Base-by-base conservation (phyloP, 92 coral and sea anemone species). In the Metridium senile region DNA sequence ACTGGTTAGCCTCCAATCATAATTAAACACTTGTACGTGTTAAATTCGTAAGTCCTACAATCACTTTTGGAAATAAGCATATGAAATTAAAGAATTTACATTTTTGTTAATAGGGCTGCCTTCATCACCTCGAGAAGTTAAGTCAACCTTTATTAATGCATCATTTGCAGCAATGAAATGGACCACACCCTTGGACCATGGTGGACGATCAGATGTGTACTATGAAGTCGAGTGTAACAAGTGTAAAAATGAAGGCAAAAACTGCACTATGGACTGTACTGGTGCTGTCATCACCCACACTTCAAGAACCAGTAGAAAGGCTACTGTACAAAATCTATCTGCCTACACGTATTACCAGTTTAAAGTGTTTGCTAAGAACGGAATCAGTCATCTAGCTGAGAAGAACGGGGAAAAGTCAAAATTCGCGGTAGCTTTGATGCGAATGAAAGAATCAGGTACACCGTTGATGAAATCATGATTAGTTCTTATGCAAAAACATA, bases 321-420 rank as follows among this genome's bases (percentile, higher is more conserved):
- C 72, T 25, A 84, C 82, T 26, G 43, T 84, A 46, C 66, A 78
- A 31, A 64, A 79, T 58, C 21, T 88, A 28, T 70, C 83, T 52
- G 73, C 92, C 30, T 57, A 71, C 75, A 84, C 82, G 49, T 46
- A 74, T 34, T 88, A 88, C 82, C 65, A 62, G 66, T 63, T 88
- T 22, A 83, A 52, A 71, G 79, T 88, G 18, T 80, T 57, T n/a
- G 78, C 88, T 20, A 79, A 77, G 64, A 88, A 83, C 58, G 92
- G 88, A 0, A 82, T 88, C 26, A 78, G 82, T 35, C 49, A 28
- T 25, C 46, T 53, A n/a, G 92, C 92, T 16, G 82, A 84, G 66
- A 78, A 69, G 62, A 71, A 70, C 22, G 78, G 79, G 11, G 80
- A 82, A 32, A 47, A 51, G 43, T 61, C 88, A 23, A 57, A 79